Base-by-base conservation (phyloP, 2,113 vertebrate species). In the Notarius lentiginosus region DNA sequence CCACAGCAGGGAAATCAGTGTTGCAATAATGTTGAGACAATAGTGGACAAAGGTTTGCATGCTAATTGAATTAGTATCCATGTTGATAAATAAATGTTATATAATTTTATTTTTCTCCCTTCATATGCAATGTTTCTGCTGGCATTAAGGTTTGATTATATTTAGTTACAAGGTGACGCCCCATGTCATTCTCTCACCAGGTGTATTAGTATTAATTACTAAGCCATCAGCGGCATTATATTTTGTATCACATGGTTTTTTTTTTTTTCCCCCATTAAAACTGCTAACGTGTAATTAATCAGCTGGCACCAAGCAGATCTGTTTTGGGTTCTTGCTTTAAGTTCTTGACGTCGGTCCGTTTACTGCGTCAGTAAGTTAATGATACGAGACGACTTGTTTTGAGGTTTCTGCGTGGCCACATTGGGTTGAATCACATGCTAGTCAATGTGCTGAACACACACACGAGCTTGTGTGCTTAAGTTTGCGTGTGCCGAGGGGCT, bases 1-100 rank as follows among this genome's bases (percentile, higher is more conserved):
- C 77, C 88, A 91, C 89, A 88, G 89, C 92, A 92, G 91, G 92
- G 90, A 91, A 90, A 89, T 87, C 89, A 90, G 90, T 91, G 89
- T 93, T 91, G 91, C 91, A 92, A 93, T 92, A 91, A 92, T 89
- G 91, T 92, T 89, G 89, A 92, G 90, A 91, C 89, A 88, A 80
- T 86, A 90, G 89, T 87, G 87, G 73, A 88, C 88, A 88, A 90
- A 84, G 86, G 88, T 92, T 90, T 92, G 91, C 91, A 93, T 93
- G 92, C 91, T 90, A 91, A 90, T 87, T 87, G 81, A 90, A 89
- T 91, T 89, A 86, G 87, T 91, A 89, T 90, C 89, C 89, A 88
- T 92, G 88, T 90, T 89, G 53, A 30, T 27, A 41, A 80, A 91
- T 91, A 91, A 88, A 91, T 91, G 83, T 84, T 91, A 89, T 91